phyloP scores from a whole-genome alignment of 2,113 vertebrate genomes.

The Austrofundulus limnaeus region DNA sequence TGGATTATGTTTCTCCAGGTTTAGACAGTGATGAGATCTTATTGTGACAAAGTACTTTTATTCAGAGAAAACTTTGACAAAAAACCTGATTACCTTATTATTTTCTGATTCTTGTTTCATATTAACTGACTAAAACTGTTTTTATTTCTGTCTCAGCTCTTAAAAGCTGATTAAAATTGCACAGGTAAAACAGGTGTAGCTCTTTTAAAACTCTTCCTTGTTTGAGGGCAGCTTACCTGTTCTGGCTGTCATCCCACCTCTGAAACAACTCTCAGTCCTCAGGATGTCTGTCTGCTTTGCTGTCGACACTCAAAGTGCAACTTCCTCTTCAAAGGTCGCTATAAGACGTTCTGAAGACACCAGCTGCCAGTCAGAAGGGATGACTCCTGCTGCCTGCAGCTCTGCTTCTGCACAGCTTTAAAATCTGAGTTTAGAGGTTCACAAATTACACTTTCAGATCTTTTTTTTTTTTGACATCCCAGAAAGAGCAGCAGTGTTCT shows the following conservation, averaged over 20 bases:
- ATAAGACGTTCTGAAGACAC: conserved; percentile 1
- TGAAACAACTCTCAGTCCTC: conserved; percentile 8
- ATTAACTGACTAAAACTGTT: no score
- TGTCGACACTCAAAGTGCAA: conserved; percentile 3
- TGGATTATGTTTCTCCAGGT: no score
- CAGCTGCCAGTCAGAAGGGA: conserved; percentile 21
- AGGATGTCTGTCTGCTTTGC: conserved; percentile 17
- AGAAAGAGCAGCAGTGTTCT: not conserved
- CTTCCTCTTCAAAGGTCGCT: not conserved
- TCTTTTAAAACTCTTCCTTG: conserved; percentile 9
- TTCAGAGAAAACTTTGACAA: no score
- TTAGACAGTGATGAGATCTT: no score
- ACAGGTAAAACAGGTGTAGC: not conserved
- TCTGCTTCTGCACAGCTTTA: not conserved
- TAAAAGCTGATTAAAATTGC: conserved; percentile 6
- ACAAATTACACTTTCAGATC: not conserved
- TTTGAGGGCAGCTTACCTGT: conserved; percentile 37
- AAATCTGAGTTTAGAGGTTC: not conserved
- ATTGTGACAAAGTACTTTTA: no score
- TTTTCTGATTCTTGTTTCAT: no score
- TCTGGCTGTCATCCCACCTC: conserved; percentile 5
- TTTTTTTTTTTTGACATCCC: not conserved
- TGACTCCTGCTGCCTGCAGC: conserved; percentile 10
- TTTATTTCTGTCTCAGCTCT: not conserved
- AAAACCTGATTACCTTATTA: no score